Evolutionary conservation across 2,888 invertebrate genomes (phyloP).

Genomic region (Latrodectus elegans): DNA sequence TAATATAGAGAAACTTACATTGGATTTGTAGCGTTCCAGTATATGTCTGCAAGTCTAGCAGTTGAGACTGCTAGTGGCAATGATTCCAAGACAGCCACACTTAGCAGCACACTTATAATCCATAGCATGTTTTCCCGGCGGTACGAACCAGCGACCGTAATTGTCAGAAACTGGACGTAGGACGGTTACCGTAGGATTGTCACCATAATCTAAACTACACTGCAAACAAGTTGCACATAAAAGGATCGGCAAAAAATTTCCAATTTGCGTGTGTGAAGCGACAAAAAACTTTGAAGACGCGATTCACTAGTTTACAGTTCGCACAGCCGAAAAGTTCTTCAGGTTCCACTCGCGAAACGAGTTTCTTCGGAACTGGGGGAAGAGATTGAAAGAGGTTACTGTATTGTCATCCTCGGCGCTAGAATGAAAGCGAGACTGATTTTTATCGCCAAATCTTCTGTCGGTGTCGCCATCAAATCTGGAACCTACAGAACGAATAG

Average conservation of each 20-base stretch:
- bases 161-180: conserved; percentile 1
- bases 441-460: neutral
- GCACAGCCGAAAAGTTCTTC: conserved; percentile 16
- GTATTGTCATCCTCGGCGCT: conserved; percentile 37
- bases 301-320: neutral
- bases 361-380: conserved; percentile 60
- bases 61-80: conserved; percentile 54
- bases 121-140: conserved; percentile 56
- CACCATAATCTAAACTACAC: conserved; percentile 13
- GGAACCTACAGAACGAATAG: neutral
- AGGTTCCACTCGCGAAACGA: conserved; percentile 38
- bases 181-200: conserved; percentile 16
- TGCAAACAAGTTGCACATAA: neutral
- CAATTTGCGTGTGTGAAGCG: neutral
- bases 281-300: neutral
- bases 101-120: conserved; percentile 53
- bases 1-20: conserved; percentile 79
- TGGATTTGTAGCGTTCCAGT: conserved; percentile 93
- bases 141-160: neutral
- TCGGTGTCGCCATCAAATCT: neutral
- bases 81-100: conserved; percentile 46
- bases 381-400: conserved; percentile 49
- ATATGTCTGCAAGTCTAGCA: conserved; percentile 78
- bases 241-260: too few species aligned
- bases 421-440: neutral